Evolutionary conservation across 2,797 vertebrate genomes (phyloP).

Genomic region (Diplodus puntazzo): DNA sequence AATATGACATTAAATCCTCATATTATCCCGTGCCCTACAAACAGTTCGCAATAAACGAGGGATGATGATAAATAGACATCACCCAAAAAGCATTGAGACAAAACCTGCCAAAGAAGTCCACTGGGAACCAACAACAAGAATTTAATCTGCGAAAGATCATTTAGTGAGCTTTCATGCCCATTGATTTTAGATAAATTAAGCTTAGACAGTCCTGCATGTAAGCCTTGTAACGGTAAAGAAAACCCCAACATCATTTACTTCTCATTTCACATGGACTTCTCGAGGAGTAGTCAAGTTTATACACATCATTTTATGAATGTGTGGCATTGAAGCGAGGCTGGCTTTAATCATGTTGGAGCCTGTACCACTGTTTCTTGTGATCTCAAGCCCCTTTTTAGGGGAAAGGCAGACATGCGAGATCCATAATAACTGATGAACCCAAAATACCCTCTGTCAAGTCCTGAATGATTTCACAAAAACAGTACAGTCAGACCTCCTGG

Average conservation of each 20-base stretch:
- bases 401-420: constrained; percentile 55
- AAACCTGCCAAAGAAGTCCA: too few species aligned
- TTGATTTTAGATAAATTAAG: too few species aligned
- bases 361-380: constrained; percentile 52
- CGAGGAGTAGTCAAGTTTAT: background rate
- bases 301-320: constrained; percentile 8
- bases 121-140: too few species aligned
- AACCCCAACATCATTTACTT: background rate
- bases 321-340: constrained; percentile 32
- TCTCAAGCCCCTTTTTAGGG: constrained; percentile 16
- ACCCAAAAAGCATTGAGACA: too few species aligned
- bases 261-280: background rate
- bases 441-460: background rate
- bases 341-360: constrained; percentile 39
- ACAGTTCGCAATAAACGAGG: too few species aligned
- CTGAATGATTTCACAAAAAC: constrained; percentile 3
- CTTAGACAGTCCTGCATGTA: too few species aligned
- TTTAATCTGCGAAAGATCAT: too few species aligned
- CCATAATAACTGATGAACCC: constrained; percentile 51
- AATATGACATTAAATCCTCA: too few species aligned
- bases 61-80: too few species aligned
- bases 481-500: constrained; percentile 1
- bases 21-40: too few species aligned
- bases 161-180: too few species aligned
- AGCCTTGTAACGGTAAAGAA: too few species aligned